These are phyloP conservation scores for Petrocephalus schoutedeni DNA, from an alignment of 2,797 vertebrate genomes.

Conservation along the genomic window DNA sequence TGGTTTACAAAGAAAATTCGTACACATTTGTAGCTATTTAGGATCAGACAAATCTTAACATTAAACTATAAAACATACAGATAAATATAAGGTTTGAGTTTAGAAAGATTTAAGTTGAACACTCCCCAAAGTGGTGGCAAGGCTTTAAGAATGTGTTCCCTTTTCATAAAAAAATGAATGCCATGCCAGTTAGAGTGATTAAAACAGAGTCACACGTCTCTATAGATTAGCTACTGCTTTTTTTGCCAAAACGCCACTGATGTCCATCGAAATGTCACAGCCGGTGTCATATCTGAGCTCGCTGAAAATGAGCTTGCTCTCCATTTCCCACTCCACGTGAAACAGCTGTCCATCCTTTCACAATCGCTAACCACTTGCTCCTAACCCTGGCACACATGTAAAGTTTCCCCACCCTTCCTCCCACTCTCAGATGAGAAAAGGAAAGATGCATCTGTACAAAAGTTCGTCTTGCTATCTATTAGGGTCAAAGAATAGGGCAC, in stretches of 20 bases:
- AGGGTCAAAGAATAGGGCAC: conserved; percentile 29
- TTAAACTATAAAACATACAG: conserved; percentile 37
- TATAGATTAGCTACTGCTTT: conserved; percentile 33
- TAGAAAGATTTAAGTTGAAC: conserved; percentile 8
- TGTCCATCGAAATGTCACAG: conserved; percentile 18
- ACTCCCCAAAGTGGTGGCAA: background rate
- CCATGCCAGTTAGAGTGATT: background rate
- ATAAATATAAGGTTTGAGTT: conserved; percentile 27
- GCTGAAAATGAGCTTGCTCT: background rate
- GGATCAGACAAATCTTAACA: conserved; percentile 6
- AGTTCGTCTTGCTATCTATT: conserved; percentile 24
- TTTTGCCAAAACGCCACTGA: conserved; percentile 34
- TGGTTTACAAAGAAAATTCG: conserved; percentile 28
- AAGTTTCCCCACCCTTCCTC: conserved; percentile 24
- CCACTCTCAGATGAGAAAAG: conserved; percentile 31
- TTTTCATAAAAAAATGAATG: conserved; percentile 8
- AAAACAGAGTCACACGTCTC: conserved; percentile 23
- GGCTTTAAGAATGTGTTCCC: background rate
- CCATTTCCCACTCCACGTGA: conserved; percentile 15
- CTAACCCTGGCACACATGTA: conserved; percentile 22
- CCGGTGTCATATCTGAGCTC: background rate
- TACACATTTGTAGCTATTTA: conserved; percentile 31
- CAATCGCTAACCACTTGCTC: conserved; percentile 40
- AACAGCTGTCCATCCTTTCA: conserved; percentile 24
- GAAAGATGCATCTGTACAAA: conserved; percentile 32